Evolutionary conservation across 2,888 invertebrate genomes (phyloP), one percentile per base, ranked within the genome.

Genomic region (Plusia festucae): DNA sequence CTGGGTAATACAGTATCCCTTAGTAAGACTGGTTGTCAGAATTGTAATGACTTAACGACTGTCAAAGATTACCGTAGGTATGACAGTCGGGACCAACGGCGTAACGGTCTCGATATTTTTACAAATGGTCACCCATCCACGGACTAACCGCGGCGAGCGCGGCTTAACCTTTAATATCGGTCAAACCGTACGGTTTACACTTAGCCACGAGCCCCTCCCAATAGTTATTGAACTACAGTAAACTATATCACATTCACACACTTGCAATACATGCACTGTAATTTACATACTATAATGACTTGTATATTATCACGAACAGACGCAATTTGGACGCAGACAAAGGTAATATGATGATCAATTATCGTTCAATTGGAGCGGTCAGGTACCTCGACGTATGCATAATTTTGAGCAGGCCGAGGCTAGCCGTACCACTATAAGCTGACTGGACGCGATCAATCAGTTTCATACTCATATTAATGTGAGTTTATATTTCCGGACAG

Each of bases 341-440:
- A 49, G 18, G 46, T 49, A 49, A 49, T 11, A 49, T 49, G 46
- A 49, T 49, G 46, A 20, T 18, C 46, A 49, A 49, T 49, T 49
- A 49, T 49, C 46, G 46, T 49, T 49, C 46, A 4, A 49, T 49
- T 49, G 20, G 9, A 49, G 46, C 46, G 46, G 46, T 49, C 46
- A 49, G 46, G 20, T 49, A 49, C 18, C 9, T 3, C 46, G 46
- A 16, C 46, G 20, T 49, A 49, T 49, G 46, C 46, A 49, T 49
- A 49, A 49, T 49, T 49, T 20, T 49, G 46, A 11, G 2, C 18
- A 18, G 20, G 9, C 20, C 18, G 46, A 20, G 18, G 46, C 46
- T 9, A 3, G 20, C 11, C 34, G 34, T 0, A 2, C 20, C n/a
- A n/a, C 40, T n/a, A 20, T 18, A 20, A 49, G 46, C 20, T 49